Conservation (phyloP, 2,888 invertebrate genomes). For the Cepaea hortensis region DNA sequence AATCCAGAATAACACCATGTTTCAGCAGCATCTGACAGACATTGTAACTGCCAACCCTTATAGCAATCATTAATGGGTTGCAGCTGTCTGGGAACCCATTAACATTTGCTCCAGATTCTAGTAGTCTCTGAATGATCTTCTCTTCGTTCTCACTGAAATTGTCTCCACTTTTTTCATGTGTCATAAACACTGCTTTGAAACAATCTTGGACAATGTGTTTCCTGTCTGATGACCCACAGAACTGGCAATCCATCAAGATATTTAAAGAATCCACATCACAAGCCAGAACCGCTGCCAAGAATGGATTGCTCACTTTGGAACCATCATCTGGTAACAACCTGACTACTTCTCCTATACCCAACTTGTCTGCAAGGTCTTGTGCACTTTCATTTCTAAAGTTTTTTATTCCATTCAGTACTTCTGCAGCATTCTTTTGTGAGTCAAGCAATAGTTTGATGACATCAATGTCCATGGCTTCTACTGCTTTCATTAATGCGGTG, state of each 20-base stretch:
- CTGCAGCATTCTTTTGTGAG: neutral
- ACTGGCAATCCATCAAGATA: neutral
- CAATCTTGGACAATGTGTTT: neutral
- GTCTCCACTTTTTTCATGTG: neutral
- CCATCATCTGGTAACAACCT: no score
- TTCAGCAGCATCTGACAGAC: neutral
- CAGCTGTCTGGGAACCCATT: neutral
- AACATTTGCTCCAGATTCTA: neutral
- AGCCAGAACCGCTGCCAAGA: neutral
- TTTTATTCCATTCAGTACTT: neutral
- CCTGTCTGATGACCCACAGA: neutral
- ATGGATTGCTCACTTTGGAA: neutral
- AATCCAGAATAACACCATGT: neutral
- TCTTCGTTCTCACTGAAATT: neutral
- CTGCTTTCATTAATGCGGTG: constrained; percentile 1
- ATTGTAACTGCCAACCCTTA: neutral
- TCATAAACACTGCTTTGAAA: neutral
- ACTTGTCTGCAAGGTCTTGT: neutral
- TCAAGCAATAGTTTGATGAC: neutral
- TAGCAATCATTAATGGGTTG: neutral
- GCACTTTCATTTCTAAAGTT: neutral
- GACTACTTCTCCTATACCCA: neutral
- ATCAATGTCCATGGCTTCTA: neutral
- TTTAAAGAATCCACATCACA: neutral
- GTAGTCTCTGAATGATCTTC: neutral